These are phyloP conservation scores for Penaeus chinensis DNA, from an alignment of 1,140 invertebrate genomes.

Conservation along the genomic window DNA sequence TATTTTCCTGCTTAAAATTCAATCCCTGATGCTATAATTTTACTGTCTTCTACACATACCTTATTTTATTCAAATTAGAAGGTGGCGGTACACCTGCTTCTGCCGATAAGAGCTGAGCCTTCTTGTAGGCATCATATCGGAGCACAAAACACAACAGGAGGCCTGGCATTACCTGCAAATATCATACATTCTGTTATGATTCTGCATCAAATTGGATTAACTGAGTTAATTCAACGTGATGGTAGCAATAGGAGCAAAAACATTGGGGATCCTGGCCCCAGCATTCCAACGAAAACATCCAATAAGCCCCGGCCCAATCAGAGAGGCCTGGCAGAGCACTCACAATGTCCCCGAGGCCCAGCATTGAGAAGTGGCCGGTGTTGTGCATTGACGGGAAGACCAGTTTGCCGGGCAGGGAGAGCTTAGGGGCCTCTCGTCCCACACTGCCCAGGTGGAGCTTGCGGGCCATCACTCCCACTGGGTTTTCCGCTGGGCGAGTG, in stretches of 20 bases:
- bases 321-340: conserved; percentile 65
- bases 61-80: conserved; percentile 75
- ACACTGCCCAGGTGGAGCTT: conserved; percentile 90
- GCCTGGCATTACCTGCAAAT: conserved; percentile 87
- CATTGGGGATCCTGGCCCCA: no score
- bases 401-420: conserved; percentile 95
- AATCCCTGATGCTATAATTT: no score
- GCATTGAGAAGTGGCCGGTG: conserved; percentile 95
- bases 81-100: conserved; percentile 82
- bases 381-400: conserved; percentile 97
- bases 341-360: conserved; percentile 95
- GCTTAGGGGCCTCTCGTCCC: conserved; percentile 89
- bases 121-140: conserved; percentile 95
- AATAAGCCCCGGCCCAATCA: no score
- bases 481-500: conserved; percentile 93
- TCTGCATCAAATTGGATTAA: not conserved
- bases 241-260: no score
- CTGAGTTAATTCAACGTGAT: no score
- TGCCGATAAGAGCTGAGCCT: conserved; percentile 76
- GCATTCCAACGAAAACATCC: no score
- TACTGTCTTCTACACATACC: conserved; percentile 68
- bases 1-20: no score
- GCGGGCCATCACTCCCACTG: conserved; percentile 91
- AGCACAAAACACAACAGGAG: conserved; percentile 94
- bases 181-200: not conserved